Conservation (phyloP, 2,113 vertebrate genomes). For the Chaetops frenatus region DNA sequence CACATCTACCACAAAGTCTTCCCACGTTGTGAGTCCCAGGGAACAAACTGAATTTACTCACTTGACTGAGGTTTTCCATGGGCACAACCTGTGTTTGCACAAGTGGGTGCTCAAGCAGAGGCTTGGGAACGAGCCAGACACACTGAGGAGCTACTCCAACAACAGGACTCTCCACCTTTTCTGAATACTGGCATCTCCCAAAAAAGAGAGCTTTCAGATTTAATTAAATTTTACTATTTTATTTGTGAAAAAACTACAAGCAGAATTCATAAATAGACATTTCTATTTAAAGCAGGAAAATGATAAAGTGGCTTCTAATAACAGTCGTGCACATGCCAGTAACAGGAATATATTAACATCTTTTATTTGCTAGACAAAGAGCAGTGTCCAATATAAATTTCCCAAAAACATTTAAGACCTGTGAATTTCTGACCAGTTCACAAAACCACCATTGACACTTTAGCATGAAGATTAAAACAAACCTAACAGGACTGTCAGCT, state of each 20-base stretch:
- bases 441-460: conserved; percentile 96
- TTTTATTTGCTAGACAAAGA: conserved; percentile 96
- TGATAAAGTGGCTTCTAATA: conserved; percentile 96
- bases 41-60: not conserved
- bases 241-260: conserved; percentile 99
- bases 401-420: conserved; percentile 93
- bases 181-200: conserved; percentile 42
- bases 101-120: accelerated
- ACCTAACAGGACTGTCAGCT: conserved; percentile 83
- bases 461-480: conserved; percentile 84
- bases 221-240: conserved; percentile 97
- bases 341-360: conserved; percentile 99
- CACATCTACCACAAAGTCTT: not conserved
- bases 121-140: accelerated
- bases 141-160: not conserved
- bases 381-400: conserved; percentile 93
- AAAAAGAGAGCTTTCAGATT: conserved; percentile 68
- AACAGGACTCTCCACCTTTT: not conserved
- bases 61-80: not conserved
- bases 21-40: accelerated
- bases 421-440: conserved; percentile 95
- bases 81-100: not conserved
- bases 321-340: conserved; percentile 99
- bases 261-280: conserved; percentile 99
- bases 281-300: conserved; percentile 99